These are phyloP conservation scores for Acrobasis repandana DNA, from an alignment of 2,888 invertebrate species.

Conservation along the genomic window DNA sequence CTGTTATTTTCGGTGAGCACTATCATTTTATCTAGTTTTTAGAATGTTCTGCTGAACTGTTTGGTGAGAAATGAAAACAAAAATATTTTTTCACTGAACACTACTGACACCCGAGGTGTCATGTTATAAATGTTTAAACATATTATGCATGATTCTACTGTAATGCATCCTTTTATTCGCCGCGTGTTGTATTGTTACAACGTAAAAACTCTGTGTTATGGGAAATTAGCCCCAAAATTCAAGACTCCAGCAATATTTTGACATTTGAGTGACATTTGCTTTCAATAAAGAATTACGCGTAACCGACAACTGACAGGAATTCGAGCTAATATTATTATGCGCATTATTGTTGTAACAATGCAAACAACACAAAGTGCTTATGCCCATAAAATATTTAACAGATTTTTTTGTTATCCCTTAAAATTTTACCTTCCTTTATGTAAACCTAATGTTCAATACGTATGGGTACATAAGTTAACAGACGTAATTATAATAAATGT, in stretches of 20 bases:
- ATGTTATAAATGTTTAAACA: neutral
- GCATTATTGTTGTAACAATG: constrained; percentile 36
- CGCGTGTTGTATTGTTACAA: constrained; percentile 44
- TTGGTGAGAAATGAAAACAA: constrained; percentile 6
- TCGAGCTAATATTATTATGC: constrained; percentile 40
- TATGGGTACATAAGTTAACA: no score
- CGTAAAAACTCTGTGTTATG: constrained; percentile 57
- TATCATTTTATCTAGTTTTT: constrained; percentile 17
- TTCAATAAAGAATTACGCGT: constrained; percentile 71
- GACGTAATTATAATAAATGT: no score
- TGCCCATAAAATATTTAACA: constrained; percentile 6
- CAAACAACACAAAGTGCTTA: constrained; percentile 29
- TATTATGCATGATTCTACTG: neutral
- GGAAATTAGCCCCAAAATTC: constrained; percentile 64
- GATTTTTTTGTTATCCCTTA: neutral
- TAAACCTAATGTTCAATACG: neutral
- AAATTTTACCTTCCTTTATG: neutral
- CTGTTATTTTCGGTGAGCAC: constrained; percentile 46
- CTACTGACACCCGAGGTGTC: constrained; percentile 10
- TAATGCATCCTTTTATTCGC: constrained; percentile 23
- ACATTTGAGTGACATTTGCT: constrained; percentile 78
- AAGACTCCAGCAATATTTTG: constrained; percentile 61
- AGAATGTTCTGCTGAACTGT: neutral
- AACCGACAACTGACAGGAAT: constrained; percentile 60
- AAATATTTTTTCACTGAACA: neutral